Percentiles rank a stretch among this genome's conserved stretches.
phyloP scores from a whole-genome alignment of 2,797 vertebrate species.

The Ispidina lecontei region DNA sequence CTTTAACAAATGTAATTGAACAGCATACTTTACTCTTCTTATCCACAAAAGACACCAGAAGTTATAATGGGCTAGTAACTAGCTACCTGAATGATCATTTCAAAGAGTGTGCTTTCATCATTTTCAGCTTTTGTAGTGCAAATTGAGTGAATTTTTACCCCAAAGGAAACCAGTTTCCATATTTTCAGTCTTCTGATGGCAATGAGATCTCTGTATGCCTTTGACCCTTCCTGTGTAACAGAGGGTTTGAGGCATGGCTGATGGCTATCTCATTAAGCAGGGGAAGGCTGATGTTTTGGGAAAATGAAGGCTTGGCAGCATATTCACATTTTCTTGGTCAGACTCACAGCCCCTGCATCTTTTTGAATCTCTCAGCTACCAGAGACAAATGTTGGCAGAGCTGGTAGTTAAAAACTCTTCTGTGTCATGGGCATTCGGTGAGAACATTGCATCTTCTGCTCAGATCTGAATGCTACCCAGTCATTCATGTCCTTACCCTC shows the following conservation, averaged over 20 bases:
- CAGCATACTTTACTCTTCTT: neutral
- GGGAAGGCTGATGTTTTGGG: neutral
- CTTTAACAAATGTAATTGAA: neutral
- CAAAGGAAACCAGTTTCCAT: accelerated
- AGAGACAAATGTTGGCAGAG: neutral
- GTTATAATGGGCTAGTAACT: neutral
- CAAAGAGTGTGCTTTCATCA: neutral
- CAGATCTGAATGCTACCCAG: neutral
- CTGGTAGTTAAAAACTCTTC: constrained; percentile 8
- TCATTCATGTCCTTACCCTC: neutral
- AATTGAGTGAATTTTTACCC: neutral
- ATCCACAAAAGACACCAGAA: neutral
- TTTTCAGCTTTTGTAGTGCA: neutral
- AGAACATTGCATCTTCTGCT: constrained; percentile 35
- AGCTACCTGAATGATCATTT: neutral
- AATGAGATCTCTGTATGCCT: neutral
- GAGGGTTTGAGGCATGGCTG: neutral
- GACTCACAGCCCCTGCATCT: neutral
- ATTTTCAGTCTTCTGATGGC: neutral
- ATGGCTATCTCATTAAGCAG: neutral
- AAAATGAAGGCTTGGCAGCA: constrained; percentile 17
- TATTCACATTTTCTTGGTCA: constrained; percentile 1
- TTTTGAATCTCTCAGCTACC: neutral
- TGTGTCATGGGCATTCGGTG: constrained; percentile 17
- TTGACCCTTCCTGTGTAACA: neutral